Base-by-base conservation (phyloP, 2,113 vertebrate species). In the Xyliphius kryptos region DNA sequence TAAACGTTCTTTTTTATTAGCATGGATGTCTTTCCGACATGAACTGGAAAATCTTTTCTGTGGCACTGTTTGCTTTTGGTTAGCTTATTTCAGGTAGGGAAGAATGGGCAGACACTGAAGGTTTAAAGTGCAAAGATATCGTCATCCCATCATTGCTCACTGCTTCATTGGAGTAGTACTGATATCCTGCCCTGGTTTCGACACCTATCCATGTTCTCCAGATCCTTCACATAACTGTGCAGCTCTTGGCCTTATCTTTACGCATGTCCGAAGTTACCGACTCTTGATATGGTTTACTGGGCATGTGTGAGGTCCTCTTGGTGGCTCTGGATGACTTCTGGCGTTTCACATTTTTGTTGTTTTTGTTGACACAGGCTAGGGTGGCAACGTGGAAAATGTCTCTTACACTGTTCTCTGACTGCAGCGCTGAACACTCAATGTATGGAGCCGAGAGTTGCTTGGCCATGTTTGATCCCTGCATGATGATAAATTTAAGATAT, bases 301-400 rank as follows among this genome's bases (percentile, higher is more conserved):
- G 84, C 89, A 91, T 88, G 79, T 91, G 90, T 56, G 91, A 91
- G 71, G 89, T 93, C 49, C 90, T 73, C 80, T 93, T 93, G 57
- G 89, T 89, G 48, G 87, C 83, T 79, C 91, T 83, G 78, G 90
- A 88, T 0, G 90, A 90, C 78, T 93, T 92, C 86, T 91, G 90
- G 9, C 90, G 68, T 72, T 94, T 94, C 14, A 89, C 83, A 1
- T 89, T 91, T 80, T 93, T 93, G 77, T 86, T 89, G 70, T 81
- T 89, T 83, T 93, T 92, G 77, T 89, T 93, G 68, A 95, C 88
- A 58, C 92, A 93, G 0, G 92, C 92, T 83, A 95, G 81, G 8
- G 92, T 93, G 76, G 92, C 92, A 9, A 95, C 89, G 2, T 93
- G 92, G 56, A 95, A 95, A 85, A 95, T 93, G 91, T 95, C 92